These are phyloP conservation scores for Macrophya annulata DNA, from an alignment of 2,888 invertebrate genomes.

Conservation along the genomic window DNA sequence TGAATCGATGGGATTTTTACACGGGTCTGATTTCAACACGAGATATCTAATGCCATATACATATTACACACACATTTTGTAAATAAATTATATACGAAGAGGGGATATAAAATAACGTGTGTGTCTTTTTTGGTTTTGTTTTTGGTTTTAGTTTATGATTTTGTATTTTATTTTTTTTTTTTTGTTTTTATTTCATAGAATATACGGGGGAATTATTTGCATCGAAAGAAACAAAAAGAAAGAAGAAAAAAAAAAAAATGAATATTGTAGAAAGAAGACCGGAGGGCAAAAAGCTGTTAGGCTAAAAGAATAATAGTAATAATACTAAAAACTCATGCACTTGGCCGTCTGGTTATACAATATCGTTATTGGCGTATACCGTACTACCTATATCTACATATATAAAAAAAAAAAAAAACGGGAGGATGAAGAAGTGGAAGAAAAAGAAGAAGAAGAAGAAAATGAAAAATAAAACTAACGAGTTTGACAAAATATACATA, in stretches of 20 bases:
- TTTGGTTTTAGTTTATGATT: not conserved
- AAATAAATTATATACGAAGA: not conserved
- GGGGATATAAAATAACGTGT: not conserved
- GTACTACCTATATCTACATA: not conserved
- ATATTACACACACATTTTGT: not conserved
- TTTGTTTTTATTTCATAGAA: not conserved
- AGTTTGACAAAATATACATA: conserved; percentile 21
- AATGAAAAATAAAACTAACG: conserved; percentile 64
- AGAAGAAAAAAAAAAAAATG: not conserved
- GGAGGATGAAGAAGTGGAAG: not conserved
- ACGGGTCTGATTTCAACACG: conserved; percentile 13
- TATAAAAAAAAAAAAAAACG: not conserved
- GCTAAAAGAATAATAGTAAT: conserved; percentile 34
- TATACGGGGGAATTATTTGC: not conserved
- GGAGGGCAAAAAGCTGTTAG: not conserved
- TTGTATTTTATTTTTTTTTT: not conserved
- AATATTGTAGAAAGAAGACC: not conserved
- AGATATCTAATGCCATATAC: not conserved
- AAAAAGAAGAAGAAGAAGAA: conserved; percentile 56
- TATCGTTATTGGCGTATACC: not conserved
- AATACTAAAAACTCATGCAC: not conserved
- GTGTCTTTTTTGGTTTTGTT: not conserved
- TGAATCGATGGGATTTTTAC: conserved; percentile 26
- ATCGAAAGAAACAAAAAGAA: conserved; percentile 3
- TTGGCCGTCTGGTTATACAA: conserved; percentile 13